Percentiles rank a stretch among this genome's conserved stretches.
phyloP scores from a whole-genome alignment of 2,797 vertebrate genomes.

The Chloroceryle inda region DNA sequence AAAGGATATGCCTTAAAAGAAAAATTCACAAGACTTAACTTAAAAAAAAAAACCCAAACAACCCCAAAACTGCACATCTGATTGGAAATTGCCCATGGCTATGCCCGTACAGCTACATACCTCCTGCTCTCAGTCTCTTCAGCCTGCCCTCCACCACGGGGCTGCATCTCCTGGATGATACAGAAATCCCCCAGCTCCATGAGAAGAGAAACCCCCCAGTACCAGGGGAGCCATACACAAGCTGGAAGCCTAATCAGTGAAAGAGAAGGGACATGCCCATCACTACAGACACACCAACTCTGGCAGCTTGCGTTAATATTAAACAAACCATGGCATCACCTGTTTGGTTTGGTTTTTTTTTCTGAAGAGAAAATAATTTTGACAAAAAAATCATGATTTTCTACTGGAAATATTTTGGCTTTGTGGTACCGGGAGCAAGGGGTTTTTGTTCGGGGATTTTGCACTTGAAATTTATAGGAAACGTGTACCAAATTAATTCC shows the following conservation, averaged over 20 bases:
- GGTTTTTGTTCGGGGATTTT: neutral
- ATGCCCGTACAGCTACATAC: neutral
- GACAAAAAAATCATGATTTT: neutral
- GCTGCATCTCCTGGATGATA: neutral
- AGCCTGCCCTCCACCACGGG: neutral
- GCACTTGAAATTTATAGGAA: neutral
- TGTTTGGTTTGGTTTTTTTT: neutral
- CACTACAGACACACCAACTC: neutral
- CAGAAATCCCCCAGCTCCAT: neutral
- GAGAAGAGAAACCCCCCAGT: neutral
- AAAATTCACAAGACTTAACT: neutral
- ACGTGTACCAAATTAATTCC: slow-evolving; percentile 35
- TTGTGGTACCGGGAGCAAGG: neutral
- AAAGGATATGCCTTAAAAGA: neutral
- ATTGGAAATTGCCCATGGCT: neutral
- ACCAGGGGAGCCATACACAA: fast-evolving
- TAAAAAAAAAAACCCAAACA: neutral
- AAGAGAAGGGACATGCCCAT: neutral
- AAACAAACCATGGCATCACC: fast-evolving
- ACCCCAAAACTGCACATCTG: neutral
- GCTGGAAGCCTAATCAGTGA: neutral
- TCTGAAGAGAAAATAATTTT: neutral
- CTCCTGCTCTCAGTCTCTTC: neutral
- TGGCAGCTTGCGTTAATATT: neutral
- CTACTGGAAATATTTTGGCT: neutral